Base-by-base conservation (phyloP, 1,140 invertebrate species). In the Meteorus sp. region DNA sequence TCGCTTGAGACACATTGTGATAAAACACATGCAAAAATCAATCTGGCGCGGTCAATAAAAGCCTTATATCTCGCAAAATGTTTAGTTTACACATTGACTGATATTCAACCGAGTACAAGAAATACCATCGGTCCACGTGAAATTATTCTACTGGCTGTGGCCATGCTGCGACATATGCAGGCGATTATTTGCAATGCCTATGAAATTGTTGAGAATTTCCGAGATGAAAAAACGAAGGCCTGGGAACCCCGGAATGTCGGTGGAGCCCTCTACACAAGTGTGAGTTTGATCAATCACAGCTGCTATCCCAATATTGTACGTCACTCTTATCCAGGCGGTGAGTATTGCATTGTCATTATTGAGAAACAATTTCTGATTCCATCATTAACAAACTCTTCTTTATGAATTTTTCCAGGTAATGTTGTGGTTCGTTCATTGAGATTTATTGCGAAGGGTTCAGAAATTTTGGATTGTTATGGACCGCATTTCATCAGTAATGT, bases 151-250 rank as follows among this genome's bases (percentile, higher is more conserved):
- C 57, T 85, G 19, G 82, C 81, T 2, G 70, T 76, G 9, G 71
- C 79, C 23, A 74, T 83, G 29, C 69, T 87, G 3, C 76, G 81
- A 2, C 83, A 85, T 55, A 74, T 86, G 23, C 85, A 86, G 65
- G 81, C 82, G 50, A 74, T 84, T 22, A 82, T 84, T 19, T 87
- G 85, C 65, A 88, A 88, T 72, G 86, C 86, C 27, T 87, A 88
- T 64, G 85, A 86, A 65, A 81, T 87, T 15, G 81, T 83, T 15
- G 83, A 86, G 59, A 77, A 85, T 41, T 54, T 73, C 2, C 62
- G 77, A n/a, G 65, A 75, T 37, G 39, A 66, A 3, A 29, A 63
- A n/a, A 72, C 63, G 4, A 68, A 69, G 43, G 63, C 73, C 17
- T 72, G 75, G 63, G 72, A 75, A 50, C 74, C 76, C 11, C 65